Percentiles rank a stretch among this genome's conserved stretches.
These are phyloP conservation scores for Ichneumon xanthorius DNA, from an alignment of 2,888 invertebrate species.

Conservation along the genomic window DNA sequence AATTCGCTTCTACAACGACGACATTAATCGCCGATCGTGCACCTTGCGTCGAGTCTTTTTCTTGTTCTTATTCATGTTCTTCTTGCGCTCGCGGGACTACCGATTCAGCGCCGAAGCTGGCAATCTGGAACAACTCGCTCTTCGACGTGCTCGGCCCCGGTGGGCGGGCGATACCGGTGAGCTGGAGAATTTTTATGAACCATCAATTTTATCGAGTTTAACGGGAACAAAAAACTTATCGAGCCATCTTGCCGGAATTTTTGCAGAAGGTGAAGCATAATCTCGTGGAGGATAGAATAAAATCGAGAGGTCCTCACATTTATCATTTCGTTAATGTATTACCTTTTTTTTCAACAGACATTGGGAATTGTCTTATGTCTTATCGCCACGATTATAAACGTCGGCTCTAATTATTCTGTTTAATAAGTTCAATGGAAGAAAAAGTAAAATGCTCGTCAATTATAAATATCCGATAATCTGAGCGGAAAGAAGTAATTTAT, in stretches of 20 bases:
- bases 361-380: too few species aligned
- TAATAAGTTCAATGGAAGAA: too few species aligned
- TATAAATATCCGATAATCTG: too few species aligned
- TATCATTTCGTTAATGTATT: too few species aligned
- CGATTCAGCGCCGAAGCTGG: not conserved
- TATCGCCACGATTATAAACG: too few species aligned
- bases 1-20: constrained; percentile 56
- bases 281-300: constrained; percentile 13
- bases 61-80: constrained; percentile 8
- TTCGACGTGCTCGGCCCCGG: not conserved
- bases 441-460: too few species aligned
- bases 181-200: constrained; percentile 54
- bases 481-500: too few species aligned
- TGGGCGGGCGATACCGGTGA: not conserved
- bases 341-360: too few species aligned
- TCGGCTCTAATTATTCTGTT: too few species aligned
- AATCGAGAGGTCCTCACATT: not conserved
- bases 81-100: not conserved
- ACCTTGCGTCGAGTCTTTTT: not conserved
- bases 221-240: constrained; percentile 37
- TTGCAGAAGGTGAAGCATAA: constrained; percentile 16
- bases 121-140: not conserved
- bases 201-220: constrained; percentile 62
- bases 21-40: constrained; percentile 49
- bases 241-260: constrained; percentile 21